Percentiles rank a stretch among this genome's conserved stretches.
Evolutionary conservation across 2,888 invertebrate species (phyloP).

Genomic region (Automeris io): DNA sequence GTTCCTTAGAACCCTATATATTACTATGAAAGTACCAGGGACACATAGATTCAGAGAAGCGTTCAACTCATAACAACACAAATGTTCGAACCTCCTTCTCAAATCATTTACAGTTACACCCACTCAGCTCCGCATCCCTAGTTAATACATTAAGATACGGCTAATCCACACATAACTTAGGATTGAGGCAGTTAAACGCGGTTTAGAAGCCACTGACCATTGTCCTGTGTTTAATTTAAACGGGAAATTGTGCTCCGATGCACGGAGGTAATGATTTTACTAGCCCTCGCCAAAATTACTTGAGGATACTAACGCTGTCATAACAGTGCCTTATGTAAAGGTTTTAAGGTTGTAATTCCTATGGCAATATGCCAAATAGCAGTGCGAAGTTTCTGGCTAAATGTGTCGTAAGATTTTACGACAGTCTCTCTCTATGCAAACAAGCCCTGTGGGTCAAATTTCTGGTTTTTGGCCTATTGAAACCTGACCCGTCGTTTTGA

Average conservation of each 20-base stretch:
- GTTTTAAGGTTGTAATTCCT: slow-evolving; percentile 24
- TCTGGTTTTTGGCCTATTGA: slow-evolving; percentile 68
- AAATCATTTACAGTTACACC: background rate
- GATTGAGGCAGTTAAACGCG: slow-evolving; percentile 60
- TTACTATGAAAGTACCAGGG: too few relatives aligned
- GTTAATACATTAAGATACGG: slow-evolving; percentile 72
- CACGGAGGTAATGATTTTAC: slow-evolving; percentile 59
- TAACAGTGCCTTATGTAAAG: accelerated
- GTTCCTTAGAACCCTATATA: too few relatives aligned
- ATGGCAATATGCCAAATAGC: background rate
- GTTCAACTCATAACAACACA: background rate
- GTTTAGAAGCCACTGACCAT: slow-evolving; percentile 64
- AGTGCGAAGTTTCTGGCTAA: slow-evolving; percentile 23
- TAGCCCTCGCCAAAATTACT: slow-evolving; percentile 24
- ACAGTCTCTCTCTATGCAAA: slow-evolving; percentile 65
- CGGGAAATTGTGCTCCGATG: slow-evolving; percentile 36
- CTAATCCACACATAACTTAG: slow-evolving; percentile 76
- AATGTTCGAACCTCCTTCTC: background rate
- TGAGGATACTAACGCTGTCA: background rate
- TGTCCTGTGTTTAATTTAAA: slow-evolving; percentile 75
- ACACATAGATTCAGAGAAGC: too few relatives aligned
- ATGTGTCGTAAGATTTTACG: slow-evolving; percentile 74
- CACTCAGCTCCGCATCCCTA: slow-evolving; percentile 21
- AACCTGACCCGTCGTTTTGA: slow-evolving; percentile 51
- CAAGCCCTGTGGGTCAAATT: slow-evolving; percentile 64